A percentile compares a stretch with the other conserved stretches of the same genome.
These are phyloP conservation scores for Motacilla alba DNA, from an alignment of 2,113 vertebrate species.

Conservation along the genomic window DNA sequence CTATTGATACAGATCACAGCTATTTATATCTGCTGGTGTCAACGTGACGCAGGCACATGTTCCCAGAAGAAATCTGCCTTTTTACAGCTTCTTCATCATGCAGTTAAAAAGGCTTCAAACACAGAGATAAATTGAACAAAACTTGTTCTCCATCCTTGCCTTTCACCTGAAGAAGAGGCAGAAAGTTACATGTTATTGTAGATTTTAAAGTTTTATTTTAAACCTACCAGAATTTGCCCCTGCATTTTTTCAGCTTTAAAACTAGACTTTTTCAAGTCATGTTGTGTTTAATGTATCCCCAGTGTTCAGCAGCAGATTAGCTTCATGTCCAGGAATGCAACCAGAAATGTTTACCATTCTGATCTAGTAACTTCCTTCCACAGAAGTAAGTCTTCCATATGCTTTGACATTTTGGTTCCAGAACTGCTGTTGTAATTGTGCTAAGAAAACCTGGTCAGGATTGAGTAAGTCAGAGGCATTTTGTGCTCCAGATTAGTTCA, in stretches of 20 bases:
- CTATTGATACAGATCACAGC: conserved; percentile 13
- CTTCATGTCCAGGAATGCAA: not conserved
- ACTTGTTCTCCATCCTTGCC: not conserved
- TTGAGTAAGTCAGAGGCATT: not conserved
- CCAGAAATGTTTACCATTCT: not conserved
- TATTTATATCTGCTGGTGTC: conserved; percentile 70
- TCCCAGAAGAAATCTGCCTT: conserved; percentile 36
- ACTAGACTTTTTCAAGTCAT: not conserved
- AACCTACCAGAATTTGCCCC: not conserved
- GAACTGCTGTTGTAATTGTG: not conserved
- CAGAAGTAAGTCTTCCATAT: not conserved
- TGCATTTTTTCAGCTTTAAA: not conserved
- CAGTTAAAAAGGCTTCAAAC: not conserved
- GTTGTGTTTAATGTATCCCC: not conserved
- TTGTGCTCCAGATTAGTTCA: not conserved
- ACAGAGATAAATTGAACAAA: not conserved
- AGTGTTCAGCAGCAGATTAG: not conserved
- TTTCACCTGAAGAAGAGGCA: not conserved
- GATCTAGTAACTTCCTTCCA: not conserved
- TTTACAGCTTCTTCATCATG: not conserved
- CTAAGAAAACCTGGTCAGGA: not conserved
- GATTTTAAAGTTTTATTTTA: not conserved
- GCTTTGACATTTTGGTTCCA: not conserved
- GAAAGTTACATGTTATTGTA: not conserved
- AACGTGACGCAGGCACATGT: conserved; percentile 56